Percentiles rank a stretch among this genome's conserved stretches.
Evolutionary conservation across 2,888 invertebrate species (phyloP).

Genomic region (Zootermopsis nevadensis): DNA sequence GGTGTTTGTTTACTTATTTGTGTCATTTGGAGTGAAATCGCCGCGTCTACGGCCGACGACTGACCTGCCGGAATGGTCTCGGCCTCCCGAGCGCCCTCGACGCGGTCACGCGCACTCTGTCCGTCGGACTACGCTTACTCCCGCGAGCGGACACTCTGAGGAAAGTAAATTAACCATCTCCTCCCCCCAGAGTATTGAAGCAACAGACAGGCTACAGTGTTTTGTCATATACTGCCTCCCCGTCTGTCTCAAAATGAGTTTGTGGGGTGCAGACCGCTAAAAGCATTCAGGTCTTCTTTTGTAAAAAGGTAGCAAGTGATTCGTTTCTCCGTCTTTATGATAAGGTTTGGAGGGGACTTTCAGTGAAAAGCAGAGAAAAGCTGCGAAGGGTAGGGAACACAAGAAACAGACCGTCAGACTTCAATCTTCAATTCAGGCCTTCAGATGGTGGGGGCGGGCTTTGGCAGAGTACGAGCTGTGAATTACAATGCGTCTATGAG

Average conservation of each 20-base stretch:
- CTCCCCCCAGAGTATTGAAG: not conserved
- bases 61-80: too few relatives aligned
- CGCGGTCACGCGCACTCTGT: not conserved
- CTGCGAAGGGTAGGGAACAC: not conserved
- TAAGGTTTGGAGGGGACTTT: not conserved
- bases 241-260: not conserved
- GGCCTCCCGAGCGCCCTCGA: too few relatives aligned
- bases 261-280: constrained; percentile 2
- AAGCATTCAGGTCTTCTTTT: not conserved
- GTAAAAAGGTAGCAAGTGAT: not conserved
- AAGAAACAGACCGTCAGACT: not conserved
- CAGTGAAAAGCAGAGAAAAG: not conserved
- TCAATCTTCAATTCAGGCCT: not conserved
- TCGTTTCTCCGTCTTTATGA: not conserved
- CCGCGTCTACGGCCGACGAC: too few relatives aligned
- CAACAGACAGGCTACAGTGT: not conserved
- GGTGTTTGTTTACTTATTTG: too few relatives aligned
- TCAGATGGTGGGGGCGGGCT: not conserved
- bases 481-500: not conserved
- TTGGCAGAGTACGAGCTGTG: not conserved
- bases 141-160: not conserved
- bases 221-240: not conserved
- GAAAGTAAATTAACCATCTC: not conserved
- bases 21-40: too few relatives aligned
- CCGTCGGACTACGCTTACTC: not conserved